Base-by-base conservation (phyloP, 2,797 vertebrate species). In the Ctenopoma multispine region DNA sequence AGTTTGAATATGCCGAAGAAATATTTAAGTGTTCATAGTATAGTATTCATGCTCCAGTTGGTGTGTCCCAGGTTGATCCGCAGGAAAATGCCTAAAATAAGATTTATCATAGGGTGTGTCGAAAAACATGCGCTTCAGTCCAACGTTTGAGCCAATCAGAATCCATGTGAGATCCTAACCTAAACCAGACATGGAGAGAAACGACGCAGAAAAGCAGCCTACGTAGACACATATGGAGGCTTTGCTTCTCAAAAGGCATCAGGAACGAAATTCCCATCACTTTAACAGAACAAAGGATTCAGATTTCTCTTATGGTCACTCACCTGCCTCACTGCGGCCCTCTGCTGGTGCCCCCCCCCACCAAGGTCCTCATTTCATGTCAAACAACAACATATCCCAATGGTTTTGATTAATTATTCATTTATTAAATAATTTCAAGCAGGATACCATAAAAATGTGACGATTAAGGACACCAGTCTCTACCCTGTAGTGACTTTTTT, bases 401-500 rank as follows among this genome's bases (percentile, higher is more conserved):
- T 3, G 2, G 0, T 10, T 61, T 75, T 64, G 74, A 86, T 86
- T 81, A 83, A 74, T 90, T 83, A 55, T 85, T 91, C 51, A 75
- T 93, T 92, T 90, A 92, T 91, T 93, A 87, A 91, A 92, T 91
- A 82, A 89, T 89, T 89, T 84, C 80, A 82, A 89, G 90, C 88
- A 92, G 83, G 79, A 91, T 75, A 89, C 73, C 84, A 88, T 92
- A 86, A 87, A 91, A 92, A 90, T 80, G 85, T 89, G 85, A 88
- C 63, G 47, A 87, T 89, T 82, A 78, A 88, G 87, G 88, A 91
- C 83, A 81, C 61, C 69, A 70, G 78, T 70, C 88, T 90, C 85
- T 63, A 85, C 74, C 82, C 83, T 86, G 80, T 83, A 72, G 83
- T 79, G 83, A 84, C 82, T 77, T 75, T 64, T 72, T 77, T 78